Conservation (phyloP, 2,797 vertebrate genomes). For the Enteromius treurensis region DNA sequence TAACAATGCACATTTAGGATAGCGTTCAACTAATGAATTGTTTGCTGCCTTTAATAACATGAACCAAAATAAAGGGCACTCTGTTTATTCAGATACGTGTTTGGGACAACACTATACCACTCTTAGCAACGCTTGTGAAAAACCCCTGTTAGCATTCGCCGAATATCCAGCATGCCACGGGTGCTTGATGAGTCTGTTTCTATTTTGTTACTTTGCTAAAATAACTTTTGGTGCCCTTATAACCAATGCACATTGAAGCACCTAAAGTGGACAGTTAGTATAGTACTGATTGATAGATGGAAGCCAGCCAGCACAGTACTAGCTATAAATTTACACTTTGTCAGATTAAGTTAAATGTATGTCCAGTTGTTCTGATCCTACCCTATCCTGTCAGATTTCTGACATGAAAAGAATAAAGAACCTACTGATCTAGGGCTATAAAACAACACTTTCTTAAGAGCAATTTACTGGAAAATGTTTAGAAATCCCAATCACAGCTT, state of each 20-base stretch:
- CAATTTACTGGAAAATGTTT: not conserved
- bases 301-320: conserved; percentile 59
- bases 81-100: conserved; percentile 64
- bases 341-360: not conserved
- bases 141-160: conserved; percentile 60
- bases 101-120: conserved; percentile 63
- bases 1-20: conserved; percentile 33
- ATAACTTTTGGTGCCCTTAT: conserved; percentile 74
- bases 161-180: conserved; percentile 76
- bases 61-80: conserved; percentile 54
- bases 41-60: conserved; percentile 44
- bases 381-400: not conserved
- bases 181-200: conserved; percentile 72
- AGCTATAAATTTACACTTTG: not conserved
- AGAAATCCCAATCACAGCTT: not conserved
- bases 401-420: not conserved
- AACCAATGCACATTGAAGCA: conserved; percentile 65
- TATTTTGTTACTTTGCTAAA: conserved; percentile 79
- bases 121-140: conserved; percentile 66
- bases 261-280: conserved; percentile 64
- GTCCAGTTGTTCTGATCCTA: not conserved
- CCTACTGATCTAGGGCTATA: not conserved
- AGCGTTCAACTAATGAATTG: conserved; percentile 24
- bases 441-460: not conserved
- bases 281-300: conserved; percentile 32